Percentiles rank a stretch among this genome's conserved stretches.
Conservation (phyloP, 2,888 invertebrate species). For the Lasioglossum calceatum region DNA sequence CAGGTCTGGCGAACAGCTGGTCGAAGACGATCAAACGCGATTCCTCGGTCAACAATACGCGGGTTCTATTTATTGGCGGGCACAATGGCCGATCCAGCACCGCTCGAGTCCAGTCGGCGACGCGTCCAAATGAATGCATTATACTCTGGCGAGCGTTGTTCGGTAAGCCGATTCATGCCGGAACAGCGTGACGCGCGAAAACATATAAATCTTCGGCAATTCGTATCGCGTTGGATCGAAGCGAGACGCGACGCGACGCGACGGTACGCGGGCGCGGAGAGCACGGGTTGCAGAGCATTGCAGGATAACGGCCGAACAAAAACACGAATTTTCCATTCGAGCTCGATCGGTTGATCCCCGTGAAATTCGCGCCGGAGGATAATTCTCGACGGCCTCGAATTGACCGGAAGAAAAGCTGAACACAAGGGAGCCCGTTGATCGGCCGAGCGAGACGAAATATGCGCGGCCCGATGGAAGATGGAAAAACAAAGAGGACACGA, state of each 20-base stretch:
- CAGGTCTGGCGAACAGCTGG: conserved; percentile 18
- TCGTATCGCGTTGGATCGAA: conserved; percentile 12
- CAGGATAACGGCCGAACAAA: conserved; percentile 46
- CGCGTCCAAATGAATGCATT: conserved; percentile 40
- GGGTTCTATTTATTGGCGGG: conserved; percentile 16
- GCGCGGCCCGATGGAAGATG: conserved; percentile 21
- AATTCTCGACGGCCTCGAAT: conserved; percentile 53
- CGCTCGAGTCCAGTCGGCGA: not conserved
- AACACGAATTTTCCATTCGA: conserved; percentile 67
- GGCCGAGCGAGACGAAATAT: conserved; percentile 34
- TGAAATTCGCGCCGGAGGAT: conserved; percentile 43
- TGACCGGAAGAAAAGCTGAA: conserved; percentile 39
- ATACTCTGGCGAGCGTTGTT: conserved; percentile 30
- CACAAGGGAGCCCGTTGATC: conserved; percentile 4
- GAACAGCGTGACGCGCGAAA: conserved; percentile 50
- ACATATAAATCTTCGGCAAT: conserved; percentile 56
- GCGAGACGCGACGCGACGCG: conserved; percentile 21
- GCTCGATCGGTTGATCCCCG: conserved; percentile 29
- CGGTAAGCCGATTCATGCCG: conserved; percentile 50
- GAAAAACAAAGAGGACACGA: conserved; percentile 35
- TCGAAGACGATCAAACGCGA: conserved; percentile 3
- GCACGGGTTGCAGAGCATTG: not conserved
- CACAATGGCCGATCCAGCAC: conserved; percentile 11
- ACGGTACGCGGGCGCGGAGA: not conserved
- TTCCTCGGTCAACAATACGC: not conserved